phyloP scores from a whole-genome alignment of 1,140 invertebrate species.

The Cotesia typhae region DNA sequence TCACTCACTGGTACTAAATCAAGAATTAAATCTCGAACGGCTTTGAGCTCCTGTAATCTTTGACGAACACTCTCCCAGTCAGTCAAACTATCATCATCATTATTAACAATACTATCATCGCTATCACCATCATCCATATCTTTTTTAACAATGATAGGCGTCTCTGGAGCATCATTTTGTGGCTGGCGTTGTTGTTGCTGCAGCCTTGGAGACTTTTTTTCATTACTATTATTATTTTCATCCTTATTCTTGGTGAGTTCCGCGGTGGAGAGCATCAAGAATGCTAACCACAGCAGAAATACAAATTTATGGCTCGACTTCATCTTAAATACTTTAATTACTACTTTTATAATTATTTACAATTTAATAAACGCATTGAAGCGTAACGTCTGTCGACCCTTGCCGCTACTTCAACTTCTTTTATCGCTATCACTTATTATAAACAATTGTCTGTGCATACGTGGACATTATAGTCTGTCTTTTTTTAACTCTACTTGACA shows the following conservation, averaged over 20 bases:
- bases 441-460: slow-evolving; percentile 43
- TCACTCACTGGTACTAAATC: slow-evolving; percentile 49
- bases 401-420: not conserved
- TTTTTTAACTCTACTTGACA: slow-evolving; percentile 11
- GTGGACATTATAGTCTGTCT: slow-evolving; percentile 47
- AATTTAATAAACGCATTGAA: not conserved
- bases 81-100: slow-evolving; percentile 49
- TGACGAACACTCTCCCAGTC: slow-evolving; percentile 41
- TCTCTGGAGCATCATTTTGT: slow-evolving; percentile 26
- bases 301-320: slow-evolving; percentile 40
- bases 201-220: slow-evolving; percentile 30
- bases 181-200: not conserved
- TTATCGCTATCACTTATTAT: slow-evolving; percentile 28
- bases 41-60: slow-evolving; percentile 51
- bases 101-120: slow-evolving; percentile 23
- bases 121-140: slow-evolving; percentile 39
- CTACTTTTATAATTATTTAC: slow-evolving; percentile 28
- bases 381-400: not conserved
- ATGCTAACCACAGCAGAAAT: slow-evolving; percentile 41
- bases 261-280: slow-evolving; percentile 41
- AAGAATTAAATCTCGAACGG: slow-evolving; percentile 51
- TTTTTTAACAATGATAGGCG: slow-evolving; percentile 46
- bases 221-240: slow-evolving; percentile 18
- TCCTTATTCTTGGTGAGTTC: slow-evolving; percentile 43
- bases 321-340: slow-evolving; percentile 43